phyloP scores from a whole-genome alignment of 2,888 invertebrate species.

The Dyspetes luteomarginatus region DNA sequence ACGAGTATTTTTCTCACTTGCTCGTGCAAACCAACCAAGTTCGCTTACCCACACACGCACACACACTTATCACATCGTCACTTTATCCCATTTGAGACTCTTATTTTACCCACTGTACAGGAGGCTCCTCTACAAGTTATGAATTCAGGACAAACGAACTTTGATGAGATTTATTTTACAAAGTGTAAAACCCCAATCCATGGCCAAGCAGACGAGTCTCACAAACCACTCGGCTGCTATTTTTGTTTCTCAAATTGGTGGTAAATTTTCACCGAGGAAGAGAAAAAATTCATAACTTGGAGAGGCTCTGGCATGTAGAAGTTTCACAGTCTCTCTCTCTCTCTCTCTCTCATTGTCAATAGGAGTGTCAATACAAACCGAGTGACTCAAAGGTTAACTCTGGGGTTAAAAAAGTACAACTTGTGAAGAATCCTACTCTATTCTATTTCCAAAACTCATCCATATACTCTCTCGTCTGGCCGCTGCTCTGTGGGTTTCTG shows the following conservation, averaged over 20 bases:
- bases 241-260: too few relatives aligned
- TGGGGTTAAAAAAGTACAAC: too few relatives aligned
- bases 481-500: slow-evolving; percentile 40
- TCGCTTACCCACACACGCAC: not conserved
- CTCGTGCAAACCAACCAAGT: slow-evolving; percentile 20
- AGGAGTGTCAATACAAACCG: too few relatives aligned
- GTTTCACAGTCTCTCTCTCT: too few relatives aligned
- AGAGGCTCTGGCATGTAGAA: too few relatives aligned
- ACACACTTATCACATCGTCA: slow-evolving; percentile 8
- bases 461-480: not conserved
- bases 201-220: too few relatives aligned
- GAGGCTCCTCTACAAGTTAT: not conserved
- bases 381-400: too few relatives aligned
- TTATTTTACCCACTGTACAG: not conserved
- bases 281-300: too few relatives aligned
- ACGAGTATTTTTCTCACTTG: slow-evolving; percentile 27
- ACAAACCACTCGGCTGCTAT: too few relatives aligned
- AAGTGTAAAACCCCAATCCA: too few relatives aligned
- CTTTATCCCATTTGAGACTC: not conserved
- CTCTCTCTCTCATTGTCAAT: too few relatives aligned
- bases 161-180: not conserved
- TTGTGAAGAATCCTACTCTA: not conserved
- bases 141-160: not conserved
- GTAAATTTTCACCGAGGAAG: too few relatives aligned
- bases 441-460: slow-evolving; percentile 28